Conservation (phyloP, 2,888 invertebrate genomes). For the Apeira syringaria region DNA sequence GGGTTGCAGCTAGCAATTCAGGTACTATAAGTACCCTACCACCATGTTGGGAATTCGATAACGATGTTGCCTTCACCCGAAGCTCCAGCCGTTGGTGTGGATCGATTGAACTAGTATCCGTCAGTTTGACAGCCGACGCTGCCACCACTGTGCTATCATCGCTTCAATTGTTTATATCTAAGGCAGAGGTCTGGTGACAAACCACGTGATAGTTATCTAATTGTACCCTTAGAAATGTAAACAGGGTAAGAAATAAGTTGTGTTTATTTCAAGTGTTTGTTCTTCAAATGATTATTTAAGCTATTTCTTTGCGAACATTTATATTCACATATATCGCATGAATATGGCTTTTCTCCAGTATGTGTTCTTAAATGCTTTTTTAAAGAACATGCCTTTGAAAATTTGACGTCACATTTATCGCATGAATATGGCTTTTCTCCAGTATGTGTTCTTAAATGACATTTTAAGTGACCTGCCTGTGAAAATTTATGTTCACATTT, state of each 20-base stretch:
- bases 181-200: too few relatives aligned
- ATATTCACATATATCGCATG: conserved; percentile 2
- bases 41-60: too few relatives aligned
- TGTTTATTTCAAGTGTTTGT: neutral
- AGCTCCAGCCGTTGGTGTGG: too few relatives aligned
- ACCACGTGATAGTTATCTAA: too few relatives aligned
- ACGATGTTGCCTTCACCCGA: too few relatives aligned
- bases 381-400: neutral
- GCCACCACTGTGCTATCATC: too few relatives aligned
- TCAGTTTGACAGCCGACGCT: too few relatives aligned
- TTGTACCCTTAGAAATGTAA: too few relatives aligned
- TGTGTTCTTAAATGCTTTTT: neutral
- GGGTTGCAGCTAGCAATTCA: too few relatives aligned
- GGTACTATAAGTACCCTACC: too few relatives aligned
- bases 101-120: too few relatives aligned
- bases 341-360: conserved; percentile 3
- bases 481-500: neutral
- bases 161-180: too few relatives aligned
- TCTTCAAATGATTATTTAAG: neutral
- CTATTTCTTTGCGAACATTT: neutral
- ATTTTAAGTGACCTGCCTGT: conserved; percentile 1
- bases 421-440: conserved; percentile 5
- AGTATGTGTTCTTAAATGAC: neutral
- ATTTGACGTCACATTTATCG: conserved; percentile 3
- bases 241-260: neutral